Conservation (phyloP, 2,888 invertebrate genomes). For the Orthonychiurus folsomi region DNA sequence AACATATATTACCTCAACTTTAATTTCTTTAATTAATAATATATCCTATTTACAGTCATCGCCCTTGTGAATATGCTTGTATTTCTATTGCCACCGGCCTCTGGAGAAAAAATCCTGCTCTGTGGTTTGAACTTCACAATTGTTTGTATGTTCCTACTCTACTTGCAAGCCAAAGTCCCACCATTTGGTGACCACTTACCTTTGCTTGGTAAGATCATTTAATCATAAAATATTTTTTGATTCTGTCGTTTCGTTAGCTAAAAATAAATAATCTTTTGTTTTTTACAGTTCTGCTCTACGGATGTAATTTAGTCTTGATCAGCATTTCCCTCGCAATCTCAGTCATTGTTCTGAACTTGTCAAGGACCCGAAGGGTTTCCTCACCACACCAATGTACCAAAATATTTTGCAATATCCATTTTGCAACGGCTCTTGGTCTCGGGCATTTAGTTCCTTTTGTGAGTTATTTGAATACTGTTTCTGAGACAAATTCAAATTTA, state of each 20-base stretch:
- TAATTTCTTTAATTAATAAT: background rate
- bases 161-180: slow-evolving; percentile 47
- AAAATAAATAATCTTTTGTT: background rate
- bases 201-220: slow-evolving; percentile 50
- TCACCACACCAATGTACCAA: slow-evolving; percentile 45
- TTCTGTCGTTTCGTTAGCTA: background rate
- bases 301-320: slow-evolving; percentile 48
- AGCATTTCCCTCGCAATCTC: slow-evolving; percentile 51
- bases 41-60: slow-evolving; percentile 22
- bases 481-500: background rate
- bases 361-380: slow-evolving; percentile 47
- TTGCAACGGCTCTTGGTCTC: slow-evolving; percentile 40
- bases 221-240: slow-evolving; percentile 10
- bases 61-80: slow-evolving; percentile 36
- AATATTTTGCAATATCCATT: slow-evolving; percentile 37
- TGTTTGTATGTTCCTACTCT: slow-evolving; percentile 37
- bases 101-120: slow-evolving; percentile 54
- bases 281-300: slow-evolving; percentile 48
- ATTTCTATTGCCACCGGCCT: slow-evolving; percentile 50
- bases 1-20: slow-evolving; percentile 1
- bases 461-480: too few relatives aligned
- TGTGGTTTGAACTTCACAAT: slow-evolving; percentile 37
- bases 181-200: slow-evolving; percentile 52
- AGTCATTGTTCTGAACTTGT: slow-evolving; percentile 50
- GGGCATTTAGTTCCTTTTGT: slow-evolving; percentile 41